A percentile compares a stretch with the other conserved stretches of the same genome.
phyloP scores from a whole-genome alignment of 1,140 invertebrate species.

The Nasonia longicornis region DNA sequence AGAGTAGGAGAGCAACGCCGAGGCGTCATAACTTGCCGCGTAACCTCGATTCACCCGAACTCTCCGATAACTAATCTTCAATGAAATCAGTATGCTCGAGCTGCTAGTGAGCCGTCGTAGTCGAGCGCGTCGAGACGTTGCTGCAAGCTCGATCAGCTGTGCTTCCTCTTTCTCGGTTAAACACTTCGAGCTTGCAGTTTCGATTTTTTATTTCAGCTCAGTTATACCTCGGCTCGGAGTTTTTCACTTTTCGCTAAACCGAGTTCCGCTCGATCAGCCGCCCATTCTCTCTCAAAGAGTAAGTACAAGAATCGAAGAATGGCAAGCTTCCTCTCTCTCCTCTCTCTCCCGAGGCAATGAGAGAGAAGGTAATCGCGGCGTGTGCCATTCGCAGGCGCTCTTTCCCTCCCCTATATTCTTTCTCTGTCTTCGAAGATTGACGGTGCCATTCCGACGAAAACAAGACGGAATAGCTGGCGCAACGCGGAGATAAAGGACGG shows the following conservation, averaged over 20 bases:
- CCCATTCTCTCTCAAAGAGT: background rate
- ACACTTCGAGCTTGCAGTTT: background rate
- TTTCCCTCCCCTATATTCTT: no score
- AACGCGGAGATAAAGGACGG: background rate
- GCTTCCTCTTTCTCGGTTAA: background rate
- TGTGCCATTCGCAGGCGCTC: conserved; percentile 31
- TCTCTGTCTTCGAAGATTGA: conserved; percentile 20
- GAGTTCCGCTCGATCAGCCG: conserved; percentile 18
- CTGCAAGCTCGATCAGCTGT: background rate
- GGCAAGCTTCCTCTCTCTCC: background rate
- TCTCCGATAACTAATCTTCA: conserved; percentile 38
- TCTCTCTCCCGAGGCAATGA: conserved; percentile 1
- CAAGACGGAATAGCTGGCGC: conserved; percentile 20
- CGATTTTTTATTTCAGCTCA: no score
- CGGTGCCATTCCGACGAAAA: conserved; percentile 22
- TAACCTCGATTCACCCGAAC: conserved; percentile 31
- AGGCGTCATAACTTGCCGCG: conserved; percentile 12
- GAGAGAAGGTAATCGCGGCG: conserved; percentile 37
- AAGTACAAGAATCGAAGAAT: conserved; percentile 6
- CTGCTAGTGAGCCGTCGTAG: background rate
- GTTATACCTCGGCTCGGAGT: no score
- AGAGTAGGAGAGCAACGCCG: background rate
- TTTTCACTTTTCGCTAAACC: no score
- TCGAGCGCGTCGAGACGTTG: conserved; percentile 27
- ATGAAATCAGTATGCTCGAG: conserved; percentile 37